phyloP scores from a whole-genome alignment of 2,888 invertebrate genomes.

The Tolmerus cingulatus region DNA sequence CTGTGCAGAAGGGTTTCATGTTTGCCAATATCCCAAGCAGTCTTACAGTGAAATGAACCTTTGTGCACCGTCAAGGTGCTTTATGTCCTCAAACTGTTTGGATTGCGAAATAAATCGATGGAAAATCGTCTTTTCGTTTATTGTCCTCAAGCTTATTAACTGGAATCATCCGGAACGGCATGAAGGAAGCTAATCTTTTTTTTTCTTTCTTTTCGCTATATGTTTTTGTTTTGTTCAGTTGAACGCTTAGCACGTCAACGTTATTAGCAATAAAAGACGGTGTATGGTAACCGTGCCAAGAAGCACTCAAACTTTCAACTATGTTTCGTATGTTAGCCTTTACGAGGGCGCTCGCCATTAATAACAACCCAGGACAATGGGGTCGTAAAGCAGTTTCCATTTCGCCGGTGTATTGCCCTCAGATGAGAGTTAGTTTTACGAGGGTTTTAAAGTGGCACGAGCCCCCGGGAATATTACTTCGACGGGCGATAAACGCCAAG shows the following conservation, averaged over 20 bases:
- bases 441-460: not conserved
- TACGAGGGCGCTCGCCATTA: not conserved
- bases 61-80: not conserved
- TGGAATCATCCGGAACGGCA: not conserved
- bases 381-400: conserved; percentile 12
- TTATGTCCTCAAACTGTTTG: not conserved
- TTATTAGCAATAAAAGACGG: not conserved
- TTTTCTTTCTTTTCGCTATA: not conserved
- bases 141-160: not conserved
- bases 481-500: not conserved
- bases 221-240: not conserved
- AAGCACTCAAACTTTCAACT: conserved; percentile 10
- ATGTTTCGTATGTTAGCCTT: not conserved
- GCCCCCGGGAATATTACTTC: not conserved
- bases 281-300: not conserved
- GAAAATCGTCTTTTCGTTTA: not conserved
- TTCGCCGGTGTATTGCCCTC: conserved; percentile 3
- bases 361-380: not conserved
- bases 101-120: not conserved
- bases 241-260: not conserved
- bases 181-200: not conserved
- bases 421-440: not conserved
- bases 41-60: not conserved
- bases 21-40: not conserved
- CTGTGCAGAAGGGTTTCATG: not conserved